Evolutionary conservation across 23 tunicate species (phyloP).

Genomic region (Phallusia fumigata): DNA sequence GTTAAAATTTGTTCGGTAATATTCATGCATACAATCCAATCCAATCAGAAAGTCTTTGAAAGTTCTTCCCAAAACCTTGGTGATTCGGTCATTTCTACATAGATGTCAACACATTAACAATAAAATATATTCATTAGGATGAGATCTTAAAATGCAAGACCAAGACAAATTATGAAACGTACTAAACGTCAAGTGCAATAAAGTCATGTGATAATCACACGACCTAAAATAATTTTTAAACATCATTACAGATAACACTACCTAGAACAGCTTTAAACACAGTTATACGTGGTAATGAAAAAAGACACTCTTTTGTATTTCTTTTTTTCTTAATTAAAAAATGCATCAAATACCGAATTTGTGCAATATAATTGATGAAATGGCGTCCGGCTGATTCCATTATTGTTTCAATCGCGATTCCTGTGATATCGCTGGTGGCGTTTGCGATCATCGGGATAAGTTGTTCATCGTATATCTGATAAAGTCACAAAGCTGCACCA

Average conservation of each 20-base stretch:
- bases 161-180: too few species aligned
- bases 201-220: too few species aligned
- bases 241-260: too few species aligned
- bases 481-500: too few species aligned
- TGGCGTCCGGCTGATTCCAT: constrained; percentile 48
- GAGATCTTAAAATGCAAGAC: not conserved
- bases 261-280: too few species aligned
- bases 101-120: not conserved
- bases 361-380: constrained; percentile 40
- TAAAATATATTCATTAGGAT: not conserved
- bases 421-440: constrained; percentile 28
- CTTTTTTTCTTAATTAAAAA: too few species aligned
- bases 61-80: constrained; percentile 46
- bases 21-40: constrained; percentile 58
- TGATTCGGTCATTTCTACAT: constrained; percentile 40
- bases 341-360: constrained; percentile 26
- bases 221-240: too few species aligned
- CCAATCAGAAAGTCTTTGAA: constrained; percentile 46
- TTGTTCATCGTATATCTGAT: constrained; percentile 47
- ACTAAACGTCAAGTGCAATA: too few species aligned
- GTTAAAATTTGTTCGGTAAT: constrained; percentile 28
- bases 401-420: constrained; percentile 15
- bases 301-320: too few species aligned
- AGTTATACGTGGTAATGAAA: too few species aligned
- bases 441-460: constrained; percentile 51